Percentiles rank a stretch among this genome's conserved stretches.
Conservation (phyloP, 2,797 vertebrate species). For the Nothura maculosa region DNA sequence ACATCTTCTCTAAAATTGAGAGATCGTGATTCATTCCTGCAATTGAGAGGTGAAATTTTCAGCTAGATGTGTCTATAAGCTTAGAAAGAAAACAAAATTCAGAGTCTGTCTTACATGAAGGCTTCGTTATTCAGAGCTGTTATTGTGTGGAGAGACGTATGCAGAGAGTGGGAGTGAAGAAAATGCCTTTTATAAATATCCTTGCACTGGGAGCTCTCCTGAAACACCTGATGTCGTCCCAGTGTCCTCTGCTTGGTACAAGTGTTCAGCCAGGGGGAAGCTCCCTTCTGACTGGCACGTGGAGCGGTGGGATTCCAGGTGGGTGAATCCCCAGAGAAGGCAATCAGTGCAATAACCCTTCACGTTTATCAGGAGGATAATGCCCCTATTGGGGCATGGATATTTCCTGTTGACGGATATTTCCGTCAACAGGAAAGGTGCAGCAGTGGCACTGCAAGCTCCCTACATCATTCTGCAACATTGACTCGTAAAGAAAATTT, state of each 20-base stretch:
- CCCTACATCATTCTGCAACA: neutral
- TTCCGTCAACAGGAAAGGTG: neutral
- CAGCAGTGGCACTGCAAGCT: neutral
- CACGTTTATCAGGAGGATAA: conserved; percentile 8
- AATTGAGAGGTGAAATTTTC: neutral
- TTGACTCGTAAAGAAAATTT: neutral
- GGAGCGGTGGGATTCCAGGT: neutral
- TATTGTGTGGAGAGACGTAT: neutral
- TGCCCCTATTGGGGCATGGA: neutral
- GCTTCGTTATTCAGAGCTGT: conserved; percentile 25
- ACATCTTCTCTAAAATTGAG: neutral
- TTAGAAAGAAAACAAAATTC: neutral
- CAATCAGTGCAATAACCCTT: neutral
- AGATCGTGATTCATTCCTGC: neutral
- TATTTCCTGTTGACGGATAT: no score
- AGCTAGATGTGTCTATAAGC: neutral
- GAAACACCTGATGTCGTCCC: neutral
- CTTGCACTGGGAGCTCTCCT: neutral
- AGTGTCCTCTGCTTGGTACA: neutral
- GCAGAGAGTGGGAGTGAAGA: neutral
- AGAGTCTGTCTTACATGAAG: neutral
- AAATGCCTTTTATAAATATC: conserved; percentile 32
- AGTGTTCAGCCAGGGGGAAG: neutral
- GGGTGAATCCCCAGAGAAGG: conserved; percentile 8
- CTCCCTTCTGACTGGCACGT: neutral